Evolutionary conservation across 2,888 invertebrate species (phyloP).

Genomic region (Scaptodrosophila latifasciaeformis): DNA sequence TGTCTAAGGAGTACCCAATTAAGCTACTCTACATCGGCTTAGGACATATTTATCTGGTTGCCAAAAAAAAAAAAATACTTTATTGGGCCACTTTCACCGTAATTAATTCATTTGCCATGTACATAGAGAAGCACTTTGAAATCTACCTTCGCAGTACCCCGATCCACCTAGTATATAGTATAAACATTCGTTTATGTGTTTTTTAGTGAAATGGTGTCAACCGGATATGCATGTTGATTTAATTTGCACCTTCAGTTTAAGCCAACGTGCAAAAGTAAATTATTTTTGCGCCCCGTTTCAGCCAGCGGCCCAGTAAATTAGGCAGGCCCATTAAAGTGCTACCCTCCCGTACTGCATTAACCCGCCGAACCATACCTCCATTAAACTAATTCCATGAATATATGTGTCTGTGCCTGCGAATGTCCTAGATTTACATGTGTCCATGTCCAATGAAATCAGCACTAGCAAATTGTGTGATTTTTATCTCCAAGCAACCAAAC

Average conservation of each 20-base stretch:
- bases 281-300: constrained; percentile 41
- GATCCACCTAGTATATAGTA: too few species aligned
- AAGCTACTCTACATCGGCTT: too few species aligned
- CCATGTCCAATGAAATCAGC: constrained; percentile 62
- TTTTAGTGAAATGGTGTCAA: constrained; percentile 64
- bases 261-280: constrained; percentile 38
- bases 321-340: constrained; percentile 30
- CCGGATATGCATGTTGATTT: constrained; percentile 70
- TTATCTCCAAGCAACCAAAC: constrained; percentile 47
- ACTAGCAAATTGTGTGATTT: constrained; percentile 61
- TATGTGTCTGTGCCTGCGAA: background rate
- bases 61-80: too few species aligned
- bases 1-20: too few species aligned
- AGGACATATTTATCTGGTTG: too few species aligned
- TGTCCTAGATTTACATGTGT: too few species aligned
- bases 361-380: too few species aligned
- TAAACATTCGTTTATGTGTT: background rate
- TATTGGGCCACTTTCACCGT: too few species aligned
- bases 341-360: background rate
- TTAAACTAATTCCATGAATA: background rate
- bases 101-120: too few species aligned
- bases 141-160: too few species aligned
- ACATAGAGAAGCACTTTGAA: too few species aligned
- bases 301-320: constrained; percentile 53
- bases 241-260: constrained; percentile 65